Percentiles rank a stretch among this genome's conserved stretches.
Conservation (phyloP, 2,888 invertebrate genomes). For the Pristionchus japonicus region DNA sequence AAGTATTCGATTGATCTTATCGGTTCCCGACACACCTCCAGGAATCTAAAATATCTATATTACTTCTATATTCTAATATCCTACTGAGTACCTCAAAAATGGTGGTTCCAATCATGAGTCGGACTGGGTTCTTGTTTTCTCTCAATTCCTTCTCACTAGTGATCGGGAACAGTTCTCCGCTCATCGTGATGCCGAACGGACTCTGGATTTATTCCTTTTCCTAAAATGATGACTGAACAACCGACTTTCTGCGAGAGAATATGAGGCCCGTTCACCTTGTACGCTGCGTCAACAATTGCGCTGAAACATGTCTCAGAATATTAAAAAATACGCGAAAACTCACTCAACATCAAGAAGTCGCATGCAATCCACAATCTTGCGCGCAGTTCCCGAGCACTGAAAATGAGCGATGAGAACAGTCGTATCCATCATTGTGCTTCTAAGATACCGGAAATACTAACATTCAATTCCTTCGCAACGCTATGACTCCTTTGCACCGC, state of each 20-base stretch:
- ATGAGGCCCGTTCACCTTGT: background rate
- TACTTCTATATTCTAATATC: background rate
- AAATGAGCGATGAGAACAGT: too few relatives aligned
- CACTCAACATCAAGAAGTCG: background rate
- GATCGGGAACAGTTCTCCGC: constrained; percentile 8
- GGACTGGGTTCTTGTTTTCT: background rate
- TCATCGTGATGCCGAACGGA: background rate
- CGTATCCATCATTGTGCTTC: too few relatives aligned
- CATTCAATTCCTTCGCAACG: background rate
- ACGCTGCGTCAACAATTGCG: background rate
- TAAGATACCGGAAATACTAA: background rate
- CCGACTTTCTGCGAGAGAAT: background rate
- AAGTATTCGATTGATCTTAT: background rate
- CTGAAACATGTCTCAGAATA: too few relatives aligned
- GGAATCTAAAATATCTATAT: background rate
- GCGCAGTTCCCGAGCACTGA: background rate
- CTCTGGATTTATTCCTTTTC: background rate
- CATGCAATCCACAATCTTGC: background rate
- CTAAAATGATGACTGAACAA: too few relatives aligned
- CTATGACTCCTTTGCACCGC: background rate
- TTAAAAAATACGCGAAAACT: background rate
- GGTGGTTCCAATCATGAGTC: constrained; percentile 19
- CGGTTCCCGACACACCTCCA: background rate
- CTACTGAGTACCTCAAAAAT: background rate
- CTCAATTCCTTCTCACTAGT: background rate